phyloP scores from a whole-genome alignment of 2,888 invertebrate genomes.

The Troglohyphantes excavatus region DNA sequence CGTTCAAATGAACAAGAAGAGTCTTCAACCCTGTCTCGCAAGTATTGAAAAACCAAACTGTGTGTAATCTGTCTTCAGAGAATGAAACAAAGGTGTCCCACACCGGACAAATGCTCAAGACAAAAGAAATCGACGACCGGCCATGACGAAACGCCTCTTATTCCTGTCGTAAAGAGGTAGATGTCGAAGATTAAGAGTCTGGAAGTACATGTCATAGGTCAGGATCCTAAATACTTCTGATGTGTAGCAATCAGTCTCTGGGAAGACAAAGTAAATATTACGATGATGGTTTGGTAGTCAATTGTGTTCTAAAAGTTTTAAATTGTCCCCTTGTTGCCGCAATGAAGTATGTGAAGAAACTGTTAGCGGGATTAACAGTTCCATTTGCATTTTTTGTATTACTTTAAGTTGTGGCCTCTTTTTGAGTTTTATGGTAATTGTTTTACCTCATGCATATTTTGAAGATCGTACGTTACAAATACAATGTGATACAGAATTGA shows the following conservation, averaged over 20 bases:
- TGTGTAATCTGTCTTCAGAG: slow-evolving; percentile 20
- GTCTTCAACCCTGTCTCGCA: background rate
- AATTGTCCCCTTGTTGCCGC: background rate
- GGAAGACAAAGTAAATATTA: slow-evolving; percentile 14
- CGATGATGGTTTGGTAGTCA: background rate
- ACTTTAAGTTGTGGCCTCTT: no score
- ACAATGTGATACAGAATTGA: no score
- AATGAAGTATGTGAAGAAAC: background rate
- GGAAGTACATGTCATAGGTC: background rate
- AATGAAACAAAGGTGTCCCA: slow-evolving; percentile 38
- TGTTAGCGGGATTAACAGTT: background rate
- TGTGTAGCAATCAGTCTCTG: slow-evolving; percentile 12
- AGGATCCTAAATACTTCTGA: background rate
- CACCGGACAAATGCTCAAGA: slow-evolving; percentile 49
- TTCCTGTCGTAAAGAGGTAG: background rate
- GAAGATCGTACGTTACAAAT: no score
- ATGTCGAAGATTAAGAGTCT: slow-evolving; percentile 22
- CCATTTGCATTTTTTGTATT: no score
- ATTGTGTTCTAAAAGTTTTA: slow-evolving; percentile 1
- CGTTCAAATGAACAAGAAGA: background rate
- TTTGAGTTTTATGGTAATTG: no score
- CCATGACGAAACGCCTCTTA: slow-evolving; percentile 29
- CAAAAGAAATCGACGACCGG: slow-evolving; percentile 18
- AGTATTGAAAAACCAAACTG: background rate
- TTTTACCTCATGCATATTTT: no score